Percentiles rank a stretch among this genome's conserved stretches.
phyloP scores from a whole-genome alignment of 2,888 invertebrate species.

The Hypercompe scribonia region DNA sequence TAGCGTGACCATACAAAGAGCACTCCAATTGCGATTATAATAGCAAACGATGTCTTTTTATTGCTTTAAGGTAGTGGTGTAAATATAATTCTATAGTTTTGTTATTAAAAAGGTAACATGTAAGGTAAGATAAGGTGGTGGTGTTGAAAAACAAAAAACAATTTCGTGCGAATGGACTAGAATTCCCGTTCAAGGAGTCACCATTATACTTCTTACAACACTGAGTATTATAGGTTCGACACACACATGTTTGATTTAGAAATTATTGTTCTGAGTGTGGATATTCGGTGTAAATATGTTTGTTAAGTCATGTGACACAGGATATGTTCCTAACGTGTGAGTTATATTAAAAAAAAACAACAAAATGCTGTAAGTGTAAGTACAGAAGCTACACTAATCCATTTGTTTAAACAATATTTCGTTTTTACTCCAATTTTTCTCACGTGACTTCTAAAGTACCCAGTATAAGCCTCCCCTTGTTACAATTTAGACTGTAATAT shows the following conservation, averaged over 20 bases:
- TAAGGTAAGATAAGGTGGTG: too few relatives aligned
- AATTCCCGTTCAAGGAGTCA: too few relatives aligned
- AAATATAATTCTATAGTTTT: background rate
- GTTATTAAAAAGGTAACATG: too few relatives aligned
- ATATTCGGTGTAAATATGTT: too few relatives aligned
- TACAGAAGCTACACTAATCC: background rate
- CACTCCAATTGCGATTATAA: slow-evolving; percentile 37
- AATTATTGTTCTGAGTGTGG: too few relatives aligned
- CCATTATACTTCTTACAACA: too few relatives aligned
- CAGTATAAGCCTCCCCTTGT: background rate
- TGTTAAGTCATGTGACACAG: too few relatives aligned
- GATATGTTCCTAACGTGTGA: too few relatives aligned
- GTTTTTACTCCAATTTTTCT: background rate
- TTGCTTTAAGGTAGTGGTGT: slow-evolving; percentile 5
- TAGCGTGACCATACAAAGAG: slow-evolving; percentile 29
- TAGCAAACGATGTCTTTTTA: slow-evolving; percentile 26
- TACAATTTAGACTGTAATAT: background rate
- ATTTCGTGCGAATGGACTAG: background rate
- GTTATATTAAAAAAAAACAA: too few relatives aligned
- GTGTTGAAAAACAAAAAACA: background rate
- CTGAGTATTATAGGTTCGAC: too few relatives aligned
- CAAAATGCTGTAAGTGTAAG: too few relatives aligned
- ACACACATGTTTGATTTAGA: too few relatives aligned
- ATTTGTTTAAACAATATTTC: background rate
- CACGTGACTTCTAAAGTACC: background rate